phyloP scores from a whole-genome alignment of 2,888 invertebrate genomes.

The Oscheius sp. region DNA sequence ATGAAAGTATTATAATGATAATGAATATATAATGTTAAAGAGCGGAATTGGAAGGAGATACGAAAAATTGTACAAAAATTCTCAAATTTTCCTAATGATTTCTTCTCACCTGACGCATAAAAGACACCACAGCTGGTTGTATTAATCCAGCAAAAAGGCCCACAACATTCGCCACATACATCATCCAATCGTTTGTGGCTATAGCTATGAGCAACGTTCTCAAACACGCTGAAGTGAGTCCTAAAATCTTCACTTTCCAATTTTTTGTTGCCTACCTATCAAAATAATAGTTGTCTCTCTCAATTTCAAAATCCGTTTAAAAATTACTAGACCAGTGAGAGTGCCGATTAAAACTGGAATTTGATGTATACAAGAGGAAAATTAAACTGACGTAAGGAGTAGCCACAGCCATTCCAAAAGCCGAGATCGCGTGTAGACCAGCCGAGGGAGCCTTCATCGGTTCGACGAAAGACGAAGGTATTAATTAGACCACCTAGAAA shows the following conservation, averaged over 20 bases:
- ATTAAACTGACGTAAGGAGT: slow-evolving; percentile 38
- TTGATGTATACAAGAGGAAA: not conserved
- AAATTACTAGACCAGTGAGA: slow-evolving; percentile 42
- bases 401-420: slow-evolving; percentile 58
- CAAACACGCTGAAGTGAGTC: slow-evolving; percentile 39
- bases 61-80: too few species aligned
- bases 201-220: slow-evolving; percentile 41
- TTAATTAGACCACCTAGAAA: slow-evolving; percentile 45
- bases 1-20: too few species aligned
- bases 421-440: slow-evolving; percentile 53
- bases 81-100: too few species aligned
- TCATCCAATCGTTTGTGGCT: slow-evolving; percentile 35
- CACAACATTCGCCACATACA: slow-evolving; percentile 53
- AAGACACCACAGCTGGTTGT: slow-evolving; percentile 56
- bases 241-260: not conserved
- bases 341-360: slow-evolving; percentile 56
- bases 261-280: slow-evolving; percentile 34
- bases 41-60: too few species aligned
- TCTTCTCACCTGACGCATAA: slow-evolving; percentile 36
- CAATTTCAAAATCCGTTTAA: slow-evolving; percentile 47
- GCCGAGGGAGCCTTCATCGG: slow-evolving; percentile 37
- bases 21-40: too few species aligned
- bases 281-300: slow-evolving; percentile 56
- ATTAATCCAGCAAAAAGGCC: slow-evolving; percentile 52
- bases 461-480: slow-evolving; percentile 51